Evolutionary conservation across 2,113 vertebrate genomes (phyloP).

Genomic region (Rhegmatorhina hoffmannsi): DNA sequence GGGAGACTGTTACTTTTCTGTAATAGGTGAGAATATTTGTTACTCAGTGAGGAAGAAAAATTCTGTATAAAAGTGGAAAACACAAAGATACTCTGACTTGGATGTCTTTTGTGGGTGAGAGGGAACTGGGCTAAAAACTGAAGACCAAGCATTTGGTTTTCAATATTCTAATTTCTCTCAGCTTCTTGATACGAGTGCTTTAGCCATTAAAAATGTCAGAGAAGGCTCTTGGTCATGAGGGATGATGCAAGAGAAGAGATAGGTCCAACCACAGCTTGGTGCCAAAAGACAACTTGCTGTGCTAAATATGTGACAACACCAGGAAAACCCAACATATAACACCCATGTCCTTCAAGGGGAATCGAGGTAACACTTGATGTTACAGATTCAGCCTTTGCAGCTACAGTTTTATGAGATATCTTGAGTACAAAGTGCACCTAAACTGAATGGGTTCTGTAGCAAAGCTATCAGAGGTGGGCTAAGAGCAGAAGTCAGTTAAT

Average conservation of each 20-base stretch:
- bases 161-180: not conserved
- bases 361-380: not conserved
- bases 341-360: not conserved
- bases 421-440: not conserved
- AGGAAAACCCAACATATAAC: not conserved
- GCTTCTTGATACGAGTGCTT: not conserved
- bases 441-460: not conserved
- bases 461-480: not conserved
- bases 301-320: not conserved
- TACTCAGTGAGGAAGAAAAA: not conserved
- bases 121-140: not conserved
- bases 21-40: not conserved
- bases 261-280: not conserved
- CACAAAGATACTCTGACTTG: not conserved
- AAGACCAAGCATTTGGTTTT: not conserved
- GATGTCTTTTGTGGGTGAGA: not conserved
- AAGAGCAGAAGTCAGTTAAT: not conserved
- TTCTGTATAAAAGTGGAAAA: not conserved
- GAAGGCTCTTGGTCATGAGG: not conserved
- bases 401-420: not conserved
- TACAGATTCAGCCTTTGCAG: not conserved
- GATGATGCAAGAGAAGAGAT: not conserved
- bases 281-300: not conserved
- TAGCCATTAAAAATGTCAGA: not conserved
- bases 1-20: conserved; percentile 15